These are phyloP conservation scores for Mimas tiliae DNA, from an alignment of 2,888 invertebrate species.

Conservation along the genomic window DNA sequence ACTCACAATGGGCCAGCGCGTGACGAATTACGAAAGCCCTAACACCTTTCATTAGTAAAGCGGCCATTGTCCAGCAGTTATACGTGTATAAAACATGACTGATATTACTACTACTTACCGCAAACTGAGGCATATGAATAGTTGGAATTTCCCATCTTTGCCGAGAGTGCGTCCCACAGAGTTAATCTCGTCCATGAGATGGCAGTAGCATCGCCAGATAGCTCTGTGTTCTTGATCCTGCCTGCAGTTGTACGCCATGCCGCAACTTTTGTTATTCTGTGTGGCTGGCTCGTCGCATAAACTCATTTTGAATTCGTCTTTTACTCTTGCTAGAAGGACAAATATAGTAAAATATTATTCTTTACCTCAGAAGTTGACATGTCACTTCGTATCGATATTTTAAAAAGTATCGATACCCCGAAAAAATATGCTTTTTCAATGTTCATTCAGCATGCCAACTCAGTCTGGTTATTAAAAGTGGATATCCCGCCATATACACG, in stretches of 20 bases:
- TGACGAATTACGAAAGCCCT: no score
- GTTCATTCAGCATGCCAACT: no score
- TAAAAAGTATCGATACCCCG: no score
- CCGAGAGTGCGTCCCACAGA: constrained; percentile 93
- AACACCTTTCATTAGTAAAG: no score
- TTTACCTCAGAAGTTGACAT: no score
- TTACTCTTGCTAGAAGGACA: constrained; percentile 86
- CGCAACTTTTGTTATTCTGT: constrained; percentile 63
- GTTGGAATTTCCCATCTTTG: constrained; percentile 99
- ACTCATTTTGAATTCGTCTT: constrained; percentile 92
- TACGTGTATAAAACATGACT: not conserved
- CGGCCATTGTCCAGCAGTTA: not conserved
- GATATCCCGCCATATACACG: no score
- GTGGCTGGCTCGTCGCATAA: constrained; percentile 85
- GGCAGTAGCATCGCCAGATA: constrained; percentile 94
- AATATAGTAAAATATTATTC: not conserved
- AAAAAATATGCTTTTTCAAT: no score
- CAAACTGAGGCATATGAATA: constrained; percentile 96
- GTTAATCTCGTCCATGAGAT: constrained; percentile 94
- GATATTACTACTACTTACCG: constrained; percentile 84
- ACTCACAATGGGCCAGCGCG: no score
- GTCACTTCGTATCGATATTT: no score
- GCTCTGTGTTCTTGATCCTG: constrained; percentile 86
- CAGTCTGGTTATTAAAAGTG: no score
- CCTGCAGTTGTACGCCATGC: constrained; percentile 73